Conservation (phyloP, 1,140 invertebrate species). For the Eumaeus atala region DNA sequence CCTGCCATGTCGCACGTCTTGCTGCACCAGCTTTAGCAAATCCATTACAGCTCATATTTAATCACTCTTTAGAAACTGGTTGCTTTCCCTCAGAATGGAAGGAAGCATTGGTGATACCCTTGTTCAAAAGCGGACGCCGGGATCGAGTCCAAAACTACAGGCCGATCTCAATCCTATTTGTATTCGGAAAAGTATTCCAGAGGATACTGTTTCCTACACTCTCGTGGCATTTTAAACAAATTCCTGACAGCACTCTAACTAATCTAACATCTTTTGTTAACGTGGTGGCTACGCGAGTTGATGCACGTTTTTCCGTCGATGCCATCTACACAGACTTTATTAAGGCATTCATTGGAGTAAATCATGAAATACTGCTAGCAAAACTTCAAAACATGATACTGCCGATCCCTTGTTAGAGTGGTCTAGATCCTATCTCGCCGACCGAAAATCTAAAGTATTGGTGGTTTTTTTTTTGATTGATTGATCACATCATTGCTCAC, state of each 20-base stretch:
- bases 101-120: too few species aligned
- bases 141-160: too few species aligned
- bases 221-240: not conserved
- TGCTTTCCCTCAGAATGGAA: too few species aligned
- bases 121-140: too few species aligned
- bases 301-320: not conserved
- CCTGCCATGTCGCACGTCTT: too few species aligned
- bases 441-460: not conserved
- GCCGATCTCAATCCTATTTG: too few species aligned
- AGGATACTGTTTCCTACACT: too few species aligned
- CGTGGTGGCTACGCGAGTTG: conserved; percentile 1
- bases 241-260: not conserved
- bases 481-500: not conserved
- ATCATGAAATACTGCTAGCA: conserved; percentile 12
- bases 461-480: not conserved
- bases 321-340: conserved; percentile 8
- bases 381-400: conserved; percentile 6
- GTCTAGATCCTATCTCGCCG: conserved; percentile 1
- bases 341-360: conserved; percentile 13
- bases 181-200: too few species aligned
- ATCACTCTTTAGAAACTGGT: too few species aligned
- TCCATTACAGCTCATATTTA: too few species aligned
- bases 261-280: conserved; percentile 12
- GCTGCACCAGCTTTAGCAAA: too few species aligned
- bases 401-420: not conserved